Evolutionary conservation across 2,113 vertebrate species (phyloP).

Genomic region (Ameiurus melas): DNA sequence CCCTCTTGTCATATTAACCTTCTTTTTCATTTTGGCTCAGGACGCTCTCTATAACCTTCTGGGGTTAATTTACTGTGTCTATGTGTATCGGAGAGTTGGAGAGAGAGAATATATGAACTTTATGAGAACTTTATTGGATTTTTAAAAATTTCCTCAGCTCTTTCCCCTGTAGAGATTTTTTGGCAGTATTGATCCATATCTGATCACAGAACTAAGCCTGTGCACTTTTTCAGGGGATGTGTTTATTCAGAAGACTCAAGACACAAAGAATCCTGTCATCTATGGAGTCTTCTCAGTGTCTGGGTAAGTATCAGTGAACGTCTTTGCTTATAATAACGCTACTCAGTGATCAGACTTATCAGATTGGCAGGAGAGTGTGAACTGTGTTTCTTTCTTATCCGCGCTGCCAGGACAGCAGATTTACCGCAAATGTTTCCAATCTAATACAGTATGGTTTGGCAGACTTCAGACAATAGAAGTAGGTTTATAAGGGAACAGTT

Average conservation of each 20-base stretch:
- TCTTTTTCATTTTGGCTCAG: conserved; percentile 41
- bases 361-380: conserved; percentile 36
- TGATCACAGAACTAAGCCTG: conserved; percentile 18
- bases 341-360: conserved; percentile 27
- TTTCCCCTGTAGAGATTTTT: conserved; percentile 4
- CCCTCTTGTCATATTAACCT: conserved; percentile 16
- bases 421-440: conserved; percentile 32
- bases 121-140: not conserved
- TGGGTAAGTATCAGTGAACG: conserved; percentile 76
- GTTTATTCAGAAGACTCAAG: conserved; percentile 96
- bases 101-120: not conserved
- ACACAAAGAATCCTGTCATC: conserved; percentile 95
- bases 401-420: conserved; percentile 30
- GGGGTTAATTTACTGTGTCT: conserved; percentile 30
- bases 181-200: not conserved
- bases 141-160: not conserved
- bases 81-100: not conserved
- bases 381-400: conserved; percentile 37
- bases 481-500: conserved; percentile 18
- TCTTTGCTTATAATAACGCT: not conserved
- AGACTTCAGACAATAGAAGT: conserved; percentile 9
- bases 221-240: conserved; percentile 84
- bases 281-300: conserved; percentile 95
- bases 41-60: conserved; percentile 24
- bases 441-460: conserved; percentile 31